Conservation (phyloP, 2,797 vertebrate genomes). For the Enteromius paludinosus region DNA sequence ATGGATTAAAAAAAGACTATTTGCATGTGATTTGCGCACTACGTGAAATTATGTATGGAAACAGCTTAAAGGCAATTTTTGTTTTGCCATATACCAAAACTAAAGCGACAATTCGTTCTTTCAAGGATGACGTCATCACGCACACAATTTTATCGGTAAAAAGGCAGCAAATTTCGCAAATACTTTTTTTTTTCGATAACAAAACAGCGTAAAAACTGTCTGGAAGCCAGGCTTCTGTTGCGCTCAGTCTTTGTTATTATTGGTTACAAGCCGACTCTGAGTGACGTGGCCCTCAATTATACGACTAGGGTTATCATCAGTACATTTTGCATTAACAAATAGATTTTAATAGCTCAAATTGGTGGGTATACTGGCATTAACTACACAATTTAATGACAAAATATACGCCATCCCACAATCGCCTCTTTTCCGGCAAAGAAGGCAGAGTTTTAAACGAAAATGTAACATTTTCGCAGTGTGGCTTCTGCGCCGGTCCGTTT, state of each 20-base stretch:
- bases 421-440: not conserved
- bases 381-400: not conserved
- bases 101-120: no score
- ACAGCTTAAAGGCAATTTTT: no score
- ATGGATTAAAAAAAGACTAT: no score
- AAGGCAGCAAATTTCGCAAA: no score
- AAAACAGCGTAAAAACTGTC: no score
- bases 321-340: not conserved
- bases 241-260: not conserved
- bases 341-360: not conserved
- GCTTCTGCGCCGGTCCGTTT: not conserved
- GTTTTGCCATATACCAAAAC: no score
- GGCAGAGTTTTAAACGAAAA: not conserved
- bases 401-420: not conserved
- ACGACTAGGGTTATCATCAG: not conserved
- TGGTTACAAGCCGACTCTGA: not conserved
- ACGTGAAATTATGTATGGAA: no score
- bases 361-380: not conserved
- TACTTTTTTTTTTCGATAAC: no score
- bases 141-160: no score
- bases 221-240: no score
- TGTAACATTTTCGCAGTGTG: not conserved
- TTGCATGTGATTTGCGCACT: no score
- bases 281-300: not conserved
- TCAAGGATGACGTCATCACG: no score